Conservation (phyloP, 2,113 vertebrate genomes). For the Halichoeres trimaculatus region DNA sequence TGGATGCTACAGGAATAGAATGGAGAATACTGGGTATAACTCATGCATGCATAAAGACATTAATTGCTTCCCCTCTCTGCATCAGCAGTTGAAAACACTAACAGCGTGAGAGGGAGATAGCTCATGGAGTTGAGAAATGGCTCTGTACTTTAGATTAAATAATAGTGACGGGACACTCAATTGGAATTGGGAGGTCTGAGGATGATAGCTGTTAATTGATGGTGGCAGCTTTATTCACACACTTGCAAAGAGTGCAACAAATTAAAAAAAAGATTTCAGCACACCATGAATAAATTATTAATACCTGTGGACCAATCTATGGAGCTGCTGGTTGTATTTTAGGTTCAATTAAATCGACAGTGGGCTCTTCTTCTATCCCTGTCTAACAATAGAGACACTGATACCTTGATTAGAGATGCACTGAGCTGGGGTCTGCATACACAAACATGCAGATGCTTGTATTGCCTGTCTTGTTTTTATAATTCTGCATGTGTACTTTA, state of each 20-base stretch:
- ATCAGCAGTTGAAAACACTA: constrained; percentile 37
- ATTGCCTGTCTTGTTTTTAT: too few species aligned
- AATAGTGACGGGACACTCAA: constrained; percentile 21
- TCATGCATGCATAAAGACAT: constrained; percentile 10
- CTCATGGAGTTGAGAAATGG: constrained; percentile 28
- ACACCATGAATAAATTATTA: not conserved
- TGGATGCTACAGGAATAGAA: not conserved
- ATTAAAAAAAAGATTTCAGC: not conserved
- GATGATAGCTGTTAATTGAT: constrained; percentile 21
- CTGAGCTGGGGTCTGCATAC: too few species aligned
- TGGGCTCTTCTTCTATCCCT: too few species aligned
- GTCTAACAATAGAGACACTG: too few species aligned
- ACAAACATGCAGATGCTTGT: too few species aligned
- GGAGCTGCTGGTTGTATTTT: too few species aligned
- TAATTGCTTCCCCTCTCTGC: constrained; percentile 35
- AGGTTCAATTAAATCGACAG: too few species aligned
- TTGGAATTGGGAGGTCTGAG: constrained; percentile 15
- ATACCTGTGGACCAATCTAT: too few species aligned
- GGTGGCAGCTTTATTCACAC: constrained; percentile 19
- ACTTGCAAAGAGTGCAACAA: not conserved
- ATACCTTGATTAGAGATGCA: too few species aligned
- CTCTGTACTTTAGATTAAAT: constrained; percentile 18
- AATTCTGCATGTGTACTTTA: too few species aligned
- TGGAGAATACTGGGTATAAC: not conserved
- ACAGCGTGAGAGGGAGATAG: constrained; percentile 19